Conservation (phyloP, 2,888 invertebrate genomes). For the Archaeoteleia sp. region DNA sequence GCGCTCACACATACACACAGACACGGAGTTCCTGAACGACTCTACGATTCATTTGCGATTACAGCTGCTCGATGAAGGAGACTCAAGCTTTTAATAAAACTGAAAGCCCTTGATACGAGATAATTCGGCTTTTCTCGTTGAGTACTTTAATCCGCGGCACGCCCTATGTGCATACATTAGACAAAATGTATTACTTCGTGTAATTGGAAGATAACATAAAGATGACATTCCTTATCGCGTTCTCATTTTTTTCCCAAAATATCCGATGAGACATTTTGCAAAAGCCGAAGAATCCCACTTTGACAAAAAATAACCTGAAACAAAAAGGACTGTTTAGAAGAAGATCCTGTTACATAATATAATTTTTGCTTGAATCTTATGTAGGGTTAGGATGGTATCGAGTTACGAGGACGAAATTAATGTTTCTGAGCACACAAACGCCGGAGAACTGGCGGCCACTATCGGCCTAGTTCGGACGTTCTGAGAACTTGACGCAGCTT, state of each 20-base stretch:
- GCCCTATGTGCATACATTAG: conserved; percentile 37
- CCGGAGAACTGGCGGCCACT: conserved; percentile 36
- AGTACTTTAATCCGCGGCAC: conserved; percentile 27
- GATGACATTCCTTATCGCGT: conserved; percentile 16
- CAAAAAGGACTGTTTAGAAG: conserved; percentile 11
- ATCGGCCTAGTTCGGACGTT: conserved; percentile 48
- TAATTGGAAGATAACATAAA: conserved; percentile 29
- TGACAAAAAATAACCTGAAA: conserved; percentile 18
- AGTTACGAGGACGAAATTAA: conserved; percentile 40
- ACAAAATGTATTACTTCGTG: conserved; percentile 23
- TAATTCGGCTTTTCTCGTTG: conserved; percentile 38
- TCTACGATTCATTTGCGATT: conserved; percentile 27
- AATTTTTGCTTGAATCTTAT: conserved; percentile 36
- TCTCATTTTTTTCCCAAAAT: conserved; percentile 5
- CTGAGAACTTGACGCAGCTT: conserved; percentile 32
- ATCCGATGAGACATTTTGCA: too few species aligned
- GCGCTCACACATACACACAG: too few species aligned
- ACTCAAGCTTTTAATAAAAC: conserved; percentile 27
- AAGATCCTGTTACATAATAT: conserved; percentile 15
- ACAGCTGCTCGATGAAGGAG: conserved; percentile 16
- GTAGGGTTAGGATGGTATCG: conserved; percentile 30
- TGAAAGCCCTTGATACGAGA: conserved; percentile 37
- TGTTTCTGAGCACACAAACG: conserved; percentile 39
- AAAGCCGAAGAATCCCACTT: too few species aligned
- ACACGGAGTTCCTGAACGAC: conserved; percentile 42